Evolutionary conservation across 2,113 vertebrate genomes (phyloP), one percentile per base, ranked within the genome.

Genomic region (Macaca fascicularis): DNA sequence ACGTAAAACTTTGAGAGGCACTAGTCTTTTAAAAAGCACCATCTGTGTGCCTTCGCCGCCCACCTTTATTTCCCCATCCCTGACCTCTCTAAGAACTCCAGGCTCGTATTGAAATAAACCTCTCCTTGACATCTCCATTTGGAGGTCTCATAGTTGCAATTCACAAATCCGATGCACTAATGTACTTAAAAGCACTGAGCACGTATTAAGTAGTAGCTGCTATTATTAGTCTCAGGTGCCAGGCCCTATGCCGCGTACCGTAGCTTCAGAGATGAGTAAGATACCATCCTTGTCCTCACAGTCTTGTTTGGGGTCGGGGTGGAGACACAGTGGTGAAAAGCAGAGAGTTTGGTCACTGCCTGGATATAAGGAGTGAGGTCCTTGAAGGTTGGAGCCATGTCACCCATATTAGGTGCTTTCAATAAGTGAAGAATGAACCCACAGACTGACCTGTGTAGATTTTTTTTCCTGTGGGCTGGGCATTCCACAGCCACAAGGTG

Each of bases 401-500:
- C 32, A 43, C 43, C 50, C 22, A 5, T 27, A 0, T 61, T 55
- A 82, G 10, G 52, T 45, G 6, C 30, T 64, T 64, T 64, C 50
- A 45, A 0, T 45, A 35, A 86, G 40, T 25, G 35, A 57, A n/a
- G 27, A 80, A 23, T 19, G 61, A 90, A 43, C 27, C 35, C 74
- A 4, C 23, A 76, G 1, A n/a, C 57, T 55, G 23, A 30, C 17
- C 5, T 22, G 57, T 55, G 3, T 10, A 20, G 40, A 38, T 79
- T 78, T 7, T 76, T 78, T 78, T 69, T 30, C 50, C 75, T 72
- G 8, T 61, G 85, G 88, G 1, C 74, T 45, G 57, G 35, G 32
- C 16, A 2, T 32, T 30, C 25, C 30, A 16, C 4, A 57, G 79
- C 98, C 98, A 98, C 98, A 4, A 98, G 99, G 97, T 98, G 98